Conservation (phyloP, 2,113 vertebrate species). For the Marmota flaviventris region DNA sequence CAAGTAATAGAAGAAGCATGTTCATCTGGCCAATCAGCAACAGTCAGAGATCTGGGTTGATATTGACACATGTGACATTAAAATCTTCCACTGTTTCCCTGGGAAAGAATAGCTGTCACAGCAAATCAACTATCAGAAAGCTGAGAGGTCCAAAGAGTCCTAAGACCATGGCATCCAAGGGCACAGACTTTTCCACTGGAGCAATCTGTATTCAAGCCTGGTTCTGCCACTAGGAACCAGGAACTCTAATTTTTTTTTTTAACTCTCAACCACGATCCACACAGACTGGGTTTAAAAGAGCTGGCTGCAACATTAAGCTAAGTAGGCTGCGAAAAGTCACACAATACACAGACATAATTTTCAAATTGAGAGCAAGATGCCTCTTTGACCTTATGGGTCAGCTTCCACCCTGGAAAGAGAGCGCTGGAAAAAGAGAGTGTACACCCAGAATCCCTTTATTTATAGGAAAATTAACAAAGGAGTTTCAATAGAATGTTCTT, state of each 20-base stretch:
- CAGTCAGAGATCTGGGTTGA: background rate
- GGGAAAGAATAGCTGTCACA: background rate
- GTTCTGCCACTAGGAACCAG: background rate
- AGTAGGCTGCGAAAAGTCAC: no score
- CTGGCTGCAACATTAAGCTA: no score
- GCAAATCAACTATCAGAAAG: background rate
- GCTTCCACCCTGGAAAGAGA: no score
- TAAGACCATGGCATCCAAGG: background rate
- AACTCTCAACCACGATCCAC: no score
- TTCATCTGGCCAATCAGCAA: background rate
- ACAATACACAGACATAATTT: no score
- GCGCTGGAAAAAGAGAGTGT: no score
- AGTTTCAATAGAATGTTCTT: no score
- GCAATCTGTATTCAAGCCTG: background rate
- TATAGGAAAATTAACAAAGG: no score
- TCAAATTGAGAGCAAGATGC: no score
- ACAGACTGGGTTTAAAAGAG: no score
- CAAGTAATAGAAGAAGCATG: background rate
- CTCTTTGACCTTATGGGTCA: no score
- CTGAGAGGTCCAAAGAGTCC: background rate
- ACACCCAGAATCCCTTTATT: no score
- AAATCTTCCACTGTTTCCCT: background rate
- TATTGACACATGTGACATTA: background rate
- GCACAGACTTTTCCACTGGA: background rate
- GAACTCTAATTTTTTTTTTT: background rate